These are phyloP conservation scores for Neodiprion virginianus DNA, from an alignment of 1,140 invertebrate genomes.

Conservation along the genomic window DNA sequence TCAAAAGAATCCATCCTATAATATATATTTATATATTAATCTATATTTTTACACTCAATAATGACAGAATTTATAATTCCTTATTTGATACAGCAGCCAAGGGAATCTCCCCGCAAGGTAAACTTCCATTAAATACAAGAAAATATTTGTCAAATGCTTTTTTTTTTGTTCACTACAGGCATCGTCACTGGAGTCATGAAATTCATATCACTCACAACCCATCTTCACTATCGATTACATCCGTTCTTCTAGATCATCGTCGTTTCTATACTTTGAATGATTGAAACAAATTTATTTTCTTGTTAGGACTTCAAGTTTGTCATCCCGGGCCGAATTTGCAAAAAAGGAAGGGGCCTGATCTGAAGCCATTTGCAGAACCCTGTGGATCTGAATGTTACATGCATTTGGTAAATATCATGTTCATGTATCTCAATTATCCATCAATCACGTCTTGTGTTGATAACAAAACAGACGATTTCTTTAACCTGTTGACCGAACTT, in stretches of 20 bases:
- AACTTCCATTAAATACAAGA: slow-evolving; percentile 41
- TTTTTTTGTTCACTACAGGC: slow-evolving; percentile 43
- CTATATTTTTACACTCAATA: slow-evolving; percentile 32
- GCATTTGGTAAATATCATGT: slow-evolving; percentile 68
- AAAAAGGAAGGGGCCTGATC: slow-evolving; percentile 88
- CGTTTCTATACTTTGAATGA: slow-evolving; percentile 20
- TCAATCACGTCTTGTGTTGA: slow-evolving; percentile 7
- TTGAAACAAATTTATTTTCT: slow-evolving; percentile 23
- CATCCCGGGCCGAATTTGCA: slow-evolving; percentile 89
- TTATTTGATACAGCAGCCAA: slow-evolving; percentile 49
- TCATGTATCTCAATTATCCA: slow-evolving; percentile 2
- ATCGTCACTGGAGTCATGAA: slow-evolving; percentile 43
- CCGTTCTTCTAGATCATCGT: slow-evolving; percentile 13
- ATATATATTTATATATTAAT: slow-evolving; percentile 1
- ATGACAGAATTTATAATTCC: slow-evolving; percentile 45
- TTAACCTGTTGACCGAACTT: slow-evolving; percentile 8
- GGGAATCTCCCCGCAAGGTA: slow-evolving; percentile 53
- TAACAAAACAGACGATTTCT: background rate
- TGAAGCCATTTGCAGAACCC: slow-evolving; percentile 85
- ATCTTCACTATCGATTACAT: slow-evolving; percentile 30
- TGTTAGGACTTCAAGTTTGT: slow-evolving; percentile 78
- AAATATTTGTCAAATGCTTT: slow-evolving; percentile 37
- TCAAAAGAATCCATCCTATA: background rate
- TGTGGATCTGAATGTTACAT: slow-evolving; percentile 91
- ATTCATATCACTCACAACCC: slow-evolving; percentile 41